Conservation (phyloP, 2,797 vertebrate species). For the Tapirus indicus region DNA sequence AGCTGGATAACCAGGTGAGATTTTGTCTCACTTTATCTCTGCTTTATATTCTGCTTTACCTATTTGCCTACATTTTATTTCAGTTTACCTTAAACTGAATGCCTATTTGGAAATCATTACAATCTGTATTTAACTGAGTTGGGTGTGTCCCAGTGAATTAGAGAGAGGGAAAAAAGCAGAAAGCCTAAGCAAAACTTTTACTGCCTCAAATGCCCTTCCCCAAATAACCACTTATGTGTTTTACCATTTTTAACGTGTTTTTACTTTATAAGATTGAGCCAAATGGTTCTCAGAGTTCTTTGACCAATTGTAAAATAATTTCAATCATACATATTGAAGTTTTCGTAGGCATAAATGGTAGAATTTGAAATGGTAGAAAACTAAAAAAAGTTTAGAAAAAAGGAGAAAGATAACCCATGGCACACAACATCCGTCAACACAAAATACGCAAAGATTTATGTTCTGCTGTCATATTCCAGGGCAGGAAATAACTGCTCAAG, state of each 20-base stretch:
- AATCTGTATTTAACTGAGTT: conserved; percentile 41
- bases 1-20: background rate
- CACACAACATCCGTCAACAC: background rate
- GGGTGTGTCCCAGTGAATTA: background rate
- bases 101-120: conserved; percentile 41
- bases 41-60: background rate
- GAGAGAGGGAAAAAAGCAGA: background rate
- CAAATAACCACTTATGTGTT: background rate
- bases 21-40: conserved; percentile 4
- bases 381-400: background rate
- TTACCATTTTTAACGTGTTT: conserved; percentile 57
- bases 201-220: conserved; percentile 39
- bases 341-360: background rate
- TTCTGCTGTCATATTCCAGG: conserved; percentile 52
- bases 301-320: conserved; percentile 23
- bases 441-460: conserved; percentile 37
- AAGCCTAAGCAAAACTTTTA: background rate
- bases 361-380: background rate
- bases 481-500: conserved; percentile 47
- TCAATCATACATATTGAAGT: background rate
- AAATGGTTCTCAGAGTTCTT: conserved; percentile 34
- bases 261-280: background rate
- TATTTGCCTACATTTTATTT: conserved; percentile 34
- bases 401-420: background rate
- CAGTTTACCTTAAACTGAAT: conserved; percentile 4